Percentiles rank a stretch among this genome's conserved stretches.
Conservation (phyloP, 2,113 vertebrate species). For the Microcebus ravelobensis region DNA sequence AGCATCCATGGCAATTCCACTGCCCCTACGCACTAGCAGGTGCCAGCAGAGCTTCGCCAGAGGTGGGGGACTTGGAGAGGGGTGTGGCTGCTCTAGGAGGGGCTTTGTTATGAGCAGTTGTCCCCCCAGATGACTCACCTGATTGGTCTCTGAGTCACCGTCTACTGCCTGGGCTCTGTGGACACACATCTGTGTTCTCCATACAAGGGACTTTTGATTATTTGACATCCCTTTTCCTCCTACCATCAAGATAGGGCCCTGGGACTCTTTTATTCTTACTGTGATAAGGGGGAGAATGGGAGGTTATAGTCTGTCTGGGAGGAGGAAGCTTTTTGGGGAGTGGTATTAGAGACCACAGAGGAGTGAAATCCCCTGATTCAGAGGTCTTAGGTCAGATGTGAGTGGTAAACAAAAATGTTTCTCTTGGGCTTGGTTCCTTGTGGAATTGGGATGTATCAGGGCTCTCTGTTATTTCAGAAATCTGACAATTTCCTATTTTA, state of each 20-base stretch:
- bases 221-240: background rate
- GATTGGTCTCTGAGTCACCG: conserved; percentile 33
- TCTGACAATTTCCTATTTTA: conserved; percentile 6
- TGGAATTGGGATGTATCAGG: background rate
- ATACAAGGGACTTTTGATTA: background rate
- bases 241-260: background rate
- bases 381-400: background rate
- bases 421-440: background rate
- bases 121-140: background rate
- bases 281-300: background rate
- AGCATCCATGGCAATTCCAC: accelerated
- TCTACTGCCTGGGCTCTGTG: background rate
- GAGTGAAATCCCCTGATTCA: background rate
- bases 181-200: background rate
- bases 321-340: background rate
- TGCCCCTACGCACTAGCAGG: background rate
- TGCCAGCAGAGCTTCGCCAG: background rate
- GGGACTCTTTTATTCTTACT: background rate
- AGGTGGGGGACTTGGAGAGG: background rate
- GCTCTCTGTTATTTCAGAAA: conserved; percentile 6
- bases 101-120: background rate
- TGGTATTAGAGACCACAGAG: background rate
- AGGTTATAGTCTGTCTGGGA: background rate
- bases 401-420: background rate
- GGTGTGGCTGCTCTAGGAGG: background rate